Conservation (phyloP, 2,888 invertebrate genomes). For the Lasioglossum zephyrum region DNA sequence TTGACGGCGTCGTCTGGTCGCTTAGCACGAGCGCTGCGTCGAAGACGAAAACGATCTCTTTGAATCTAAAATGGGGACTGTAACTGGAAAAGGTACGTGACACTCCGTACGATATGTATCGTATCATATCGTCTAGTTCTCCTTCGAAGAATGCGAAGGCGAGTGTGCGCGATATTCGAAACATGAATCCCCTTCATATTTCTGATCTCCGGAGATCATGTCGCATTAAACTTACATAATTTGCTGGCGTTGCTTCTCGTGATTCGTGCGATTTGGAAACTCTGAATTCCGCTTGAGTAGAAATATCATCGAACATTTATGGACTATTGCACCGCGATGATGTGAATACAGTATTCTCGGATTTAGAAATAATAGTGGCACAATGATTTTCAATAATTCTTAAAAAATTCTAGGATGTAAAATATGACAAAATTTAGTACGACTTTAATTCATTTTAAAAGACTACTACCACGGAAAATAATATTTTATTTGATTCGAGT, state of each 20-base stretch:
- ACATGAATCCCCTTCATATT: slow-evolving; percentile 59
- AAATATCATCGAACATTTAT: not conserved
- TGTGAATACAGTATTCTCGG: not conserved
- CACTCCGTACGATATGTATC: slow-evolving; percentile 66
- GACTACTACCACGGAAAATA: no score
- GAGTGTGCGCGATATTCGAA: slow-evolving; percentile 58
- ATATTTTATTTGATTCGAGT: no score
- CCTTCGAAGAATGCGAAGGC: slow-evolving; percentile 36
- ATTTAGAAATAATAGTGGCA: not conserved
- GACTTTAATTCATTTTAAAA: no score
- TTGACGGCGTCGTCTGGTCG: not conserved
- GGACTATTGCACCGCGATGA: not conserved
- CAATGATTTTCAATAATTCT: no score
- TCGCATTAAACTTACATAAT: slow-evolving; percentile 68
- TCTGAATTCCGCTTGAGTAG: not conserved
- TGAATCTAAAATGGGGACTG: slow-evolving; percentile 64
- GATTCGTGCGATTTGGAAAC: not conserved
- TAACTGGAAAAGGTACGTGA: slow-evolving; percentile 62
- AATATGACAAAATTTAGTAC: no score
- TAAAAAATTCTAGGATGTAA: no score
- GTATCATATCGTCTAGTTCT: slow-evolving; percentile 63
- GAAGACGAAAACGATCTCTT: slow-evolving; percentile 59
- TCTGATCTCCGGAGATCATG: slow-evolving; percentile 52
- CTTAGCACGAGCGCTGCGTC: slow-evolving; percentile 28
- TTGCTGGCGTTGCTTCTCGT: slow-evolving; percentile 57